These are phyloP conservation scores for Brachionus plicatilis DNA, from an alignment of 1,140 invertebrate species.

Conservation along the genomic window DNA sequence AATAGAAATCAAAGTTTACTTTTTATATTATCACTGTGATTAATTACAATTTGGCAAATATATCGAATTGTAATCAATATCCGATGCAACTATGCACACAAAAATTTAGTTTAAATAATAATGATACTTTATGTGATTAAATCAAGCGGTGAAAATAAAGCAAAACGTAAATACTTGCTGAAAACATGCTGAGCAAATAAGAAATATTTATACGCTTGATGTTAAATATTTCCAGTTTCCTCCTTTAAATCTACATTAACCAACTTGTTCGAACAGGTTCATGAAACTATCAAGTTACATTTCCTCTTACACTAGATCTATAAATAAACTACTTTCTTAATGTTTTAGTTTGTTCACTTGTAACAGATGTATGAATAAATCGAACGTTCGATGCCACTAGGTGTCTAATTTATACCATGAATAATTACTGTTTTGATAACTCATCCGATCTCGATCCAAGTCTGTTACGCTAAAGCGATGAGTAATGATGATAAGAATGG, in stretches of 20 bases:
- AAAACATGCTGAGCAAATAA: slow-evolving; percentile 34
- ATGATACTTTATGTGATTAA: background rate
- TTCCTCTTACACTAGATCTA: background rate
- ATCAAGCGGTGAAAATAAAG: background rate
- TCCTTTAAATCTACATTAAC: background rate
- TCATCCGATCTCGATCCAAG: slow-evolving; percentile 6
- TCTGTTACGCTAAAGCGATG: background rate
- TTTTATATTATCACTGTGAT: slow-evolving; percentile 21
- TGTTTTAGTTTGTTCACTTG: slow-evolving; percentile 8
- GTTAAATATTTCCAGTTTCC: background rate
- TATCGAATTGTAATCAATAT: slow-evolving; percentile 14
- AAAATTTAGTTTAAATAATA: background rate
- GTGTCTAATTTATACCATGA: slow-evolving; percentile 24
- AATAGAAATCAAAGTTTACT: background rate
- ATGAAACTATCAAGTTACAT: background rate
- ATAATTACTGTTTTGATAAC: slow-evolving; percentile 24
- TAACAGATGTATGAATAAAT: slow-evolving; percentile 18
- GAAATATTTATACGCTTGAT: slow-evolving; percentile 15
- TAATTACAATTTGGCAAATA: slow-evolving; percentile 1
- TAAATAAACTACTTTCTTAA: background rate
- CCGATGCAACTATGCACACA: background rate
- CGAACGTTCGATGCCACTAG: background rate
- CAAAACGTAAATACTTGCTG: slow-evolving; percentile 14
- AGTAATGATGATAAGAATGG: background rate
- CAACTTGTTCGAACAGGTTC: slow-evolving; percentile 3